phyloP scores from a whole-genome alignment of 2,888 invertebrate species.

The Tiliacea citrago region DNA sequence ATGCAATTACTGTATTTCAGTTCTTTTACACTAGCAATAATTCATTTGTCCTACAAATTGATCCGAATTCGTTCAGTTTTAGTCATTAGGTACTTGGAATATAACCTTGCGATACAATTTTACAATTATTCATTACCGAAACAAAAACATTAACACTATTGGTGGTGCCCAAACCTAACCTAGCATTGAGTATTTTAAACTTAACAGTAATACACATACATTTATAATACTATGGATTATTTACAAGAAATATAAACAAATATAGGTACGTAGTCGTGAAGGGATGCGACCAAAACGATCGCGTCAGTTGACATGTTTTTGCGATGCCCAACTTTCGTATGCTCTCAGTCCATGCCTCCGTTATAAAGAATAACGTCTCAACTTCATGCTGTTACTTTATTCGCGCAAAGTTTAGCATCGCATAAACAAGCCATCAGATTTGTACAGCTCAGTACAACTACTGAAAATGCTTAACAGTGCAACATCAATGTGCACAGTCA shows the following conservation, averaged over 20 bases:
- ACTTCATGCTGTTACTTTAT: conserved; percentile 27
- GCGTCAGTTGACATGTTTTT: conserved; percentile 63
- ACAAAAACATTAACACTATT: conserved; percentile 70
- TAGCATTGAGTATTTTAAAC: conserved; percentile 86
- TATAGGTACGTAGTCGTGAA: conserved; percentile 73
- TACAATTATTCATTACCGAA: conserved; percentile 52
- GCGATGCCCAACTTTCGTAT: conserved; percentile 57
- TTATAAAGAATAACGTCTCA: conserved; percentile 24
- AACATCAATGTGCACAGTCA: conserved; percentile 72
- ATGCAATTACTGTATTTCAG: conserved; percentile 44
- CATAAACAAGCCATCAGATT: conserved; percentile 67
- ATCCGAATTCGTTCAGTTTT: conserved; percentile 48
- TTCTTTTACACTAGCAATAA: conserved; percentile 41
- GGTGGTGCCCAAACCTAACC: conserved; percentile 79
- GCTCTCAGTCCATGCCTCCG: conserved; percentile 19
- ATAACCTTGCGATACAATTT: conserved; percentile 38
- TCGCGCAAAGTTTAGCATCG: conserved; percentile 57
- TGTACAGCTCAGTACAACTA: conserved; percentile 68
- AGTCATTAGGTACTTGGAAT: conserved; percentile 57
- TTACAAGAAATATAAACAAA: conserved; percentile 78
- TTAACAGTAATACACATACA: conserved; percentile 77
- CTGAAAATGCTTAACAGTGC: conserved; percentile 71
- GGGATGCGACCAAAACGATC: conserved; percentile 58
- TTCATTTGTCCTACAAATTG: conserved; percentile 61
- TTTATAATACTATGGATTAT: conserved; percentile 80